Base-by-base conservation (phyloP, 2,888 invertebrate species). In the Philonicus albiceps region DNA sequence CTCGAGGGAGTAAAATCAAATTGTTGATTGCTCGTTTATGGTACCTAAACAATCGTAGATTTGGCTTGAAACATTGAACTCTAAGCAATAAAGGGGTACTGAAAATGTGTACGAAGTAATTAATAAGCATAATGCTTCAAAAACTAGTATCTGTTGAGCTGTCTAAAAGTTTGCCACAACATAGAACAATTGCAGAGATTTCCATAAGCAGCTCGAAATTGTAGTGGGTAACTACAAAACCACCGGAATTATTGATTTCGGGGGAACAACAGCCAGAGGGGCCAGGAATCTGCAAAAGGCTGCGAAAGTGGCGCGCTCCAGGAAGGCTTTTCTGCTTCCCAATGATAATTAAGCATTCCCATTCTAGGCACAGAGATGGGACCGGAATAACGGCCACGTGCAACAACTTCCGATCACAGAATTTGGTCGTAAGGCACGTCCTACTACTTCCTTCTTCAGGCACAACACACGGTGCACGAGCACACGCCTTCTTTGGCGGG, bases 361-460 rank as follows among this genome's bases (percentile, higher is more conserved):
- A 87, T 87, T 83, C 86, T 37, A 55, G n/a, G 64, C 84, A 78
- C 73, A 84, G 72, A 80, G 75, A 43, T n/a, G 53, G 19, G 31
- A 34, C 76, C n/a, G 76, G 76, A 72, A 53, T 80, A 30, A 37
- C 13, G 83, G 22, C 84, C 86, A 87, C 87, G 84, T 86, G 87
- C 72, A 49, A 22, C 72, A 87, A 87, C 86, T 87, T 87, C 87
- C 87, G 87, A 87, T 87, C 87, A 43, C 31, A 13, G 19, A 72
- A 81, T 84, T 84, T 37, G 19, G 34, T 31, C 84, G 76, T 72
- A 53, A 78, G 87, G 86, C 87, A 87, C 87, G 87, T 87, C 43
- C 86, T 78, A 75, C 43, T 40, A 86, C 83, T 86, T 87, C 86
- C 87, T 87, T 72, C 49, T 72, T 64, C 27, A 22, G 34, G 19